Conservation (phyloP, 2,888 invertebrate genomes). For the Cepaea hortensis region DNA sequence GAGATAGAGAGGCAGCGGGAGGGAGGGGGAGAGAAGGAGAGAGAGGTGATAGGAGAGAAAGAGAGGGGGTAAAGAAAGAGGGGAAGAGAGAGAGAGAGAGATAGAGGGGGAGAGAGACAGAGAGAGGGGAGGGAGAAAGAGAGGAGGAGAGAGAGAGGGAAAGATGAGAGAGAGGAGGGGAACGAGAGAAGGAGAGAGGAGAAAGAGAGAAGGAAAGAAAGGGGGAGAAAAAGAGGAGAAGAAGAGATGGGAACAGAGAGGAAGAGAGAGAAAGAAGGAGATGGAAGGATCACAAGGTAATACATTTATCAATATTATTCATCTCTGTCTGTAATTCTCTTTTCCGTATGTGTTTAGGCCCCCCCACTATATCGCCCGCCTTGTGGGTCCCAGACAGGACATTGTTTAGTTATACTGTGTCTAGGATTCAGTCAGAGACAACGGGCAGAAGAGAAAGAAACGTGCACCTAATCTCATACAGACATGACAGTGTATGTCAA, state of each 20-base stretch:
- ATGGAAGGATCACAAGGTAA: too few relatives aligned
- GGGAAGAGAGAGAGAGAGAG: neutral
- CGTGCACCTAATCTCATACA: too few relatives aligned
- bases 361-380: too few relatives aligned
- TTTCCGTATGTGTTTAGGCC: too few relatives aligned
- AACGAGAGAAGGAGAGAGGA: neutral
- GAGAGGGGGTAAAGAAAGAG: neutral
- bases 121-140: too few relatives aligned
- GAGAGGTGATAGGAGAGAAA: neutral
- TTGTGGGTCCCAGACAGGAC: too few relatives aligned
- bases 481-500: too few relatives aligned
- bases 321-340: too few relatives aligned
- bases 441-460: too few relatives aligned
- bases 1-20: neutral
- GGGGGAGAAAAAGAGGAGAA: neutral
- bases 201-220: neutral
- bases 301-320: too few relatives aligned
- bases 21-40: constrained; percentile 5
- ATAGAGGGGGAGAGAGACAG: neutral
- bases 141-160: neutral
- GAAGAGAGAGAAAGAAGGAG: neutral
- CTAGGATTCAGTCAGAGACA: too few relatives aligned
- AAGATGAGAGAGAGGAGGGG: neutral
- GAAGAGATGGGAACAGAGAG: neutral
- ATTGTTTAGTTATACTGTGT: too few relatives aligned